Evolutionary conservation across 2,888 invertebrate species (phyloP).

Genomic region (Atethmia centrago): DNA sequence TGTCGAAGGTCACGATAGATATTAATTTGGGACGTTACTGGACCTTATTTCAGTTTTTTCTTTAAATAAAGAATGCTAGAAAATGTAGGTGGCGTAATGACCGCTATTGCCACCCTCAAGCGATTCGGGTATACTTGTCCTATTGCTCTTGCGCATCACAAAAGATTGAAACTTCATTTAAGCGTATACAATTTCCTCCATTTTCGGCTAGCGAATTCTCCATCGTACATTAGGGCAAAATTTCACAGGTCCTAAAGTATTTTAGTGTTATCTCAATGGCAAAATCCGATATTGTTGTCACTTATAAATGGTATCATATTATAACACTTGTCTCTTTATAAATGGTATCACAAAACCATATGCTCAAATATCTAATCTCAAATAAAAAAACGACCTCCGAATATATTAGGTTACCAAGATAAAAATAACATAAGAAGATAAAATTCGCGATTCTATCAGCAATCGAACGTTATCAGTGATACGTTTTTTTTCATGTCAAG

Average conservation of each 20-base stretch:
- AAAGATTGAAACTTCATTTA: background rate
- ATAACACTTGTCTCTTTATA: background rate
- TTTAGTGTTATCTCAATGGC: background rate
- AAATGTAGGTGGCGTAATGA: too few species aligned
- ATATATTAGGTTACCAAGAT: conserved; percentile 14
- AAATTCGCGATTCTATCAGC: conserved; percentile 23
- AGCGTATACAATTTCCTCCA: background rate
- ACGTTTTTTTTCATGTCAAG: conserved; percentile 35
- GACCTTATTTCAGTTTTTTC: too few species aligned
- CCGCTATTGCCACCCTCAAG: too few species aligned
- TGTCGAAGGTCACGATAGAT: too few species aligned
- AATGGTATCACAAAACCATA: conserved; percentile 17
- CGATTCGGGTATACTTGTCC: background rate
- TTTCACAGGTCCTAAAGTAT: background rate
- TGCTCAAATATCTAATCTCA: background rate
- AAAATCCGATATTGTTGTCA: too few species aligned
- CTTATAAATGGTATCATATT: too few species aligned
- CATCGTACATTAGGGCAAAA: background rate
- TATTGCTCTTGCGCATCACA: background rate
- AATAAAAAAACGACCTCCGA: conserved; percentile 11
- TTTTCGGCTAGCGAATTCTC: background rate
- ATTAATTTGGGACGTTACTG: too few species aligned
- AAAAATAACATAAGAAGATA: conserved; percentile 19
- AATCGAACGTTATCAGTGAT: conserved; percentile 35
- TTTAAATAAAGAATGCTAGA: too few species aligned